These are phyloP conservation scores for Brachystomella parvula DNA, from an alignment of 1,140 invertebrate genomes.

Conservation along the genomic window DNA sequence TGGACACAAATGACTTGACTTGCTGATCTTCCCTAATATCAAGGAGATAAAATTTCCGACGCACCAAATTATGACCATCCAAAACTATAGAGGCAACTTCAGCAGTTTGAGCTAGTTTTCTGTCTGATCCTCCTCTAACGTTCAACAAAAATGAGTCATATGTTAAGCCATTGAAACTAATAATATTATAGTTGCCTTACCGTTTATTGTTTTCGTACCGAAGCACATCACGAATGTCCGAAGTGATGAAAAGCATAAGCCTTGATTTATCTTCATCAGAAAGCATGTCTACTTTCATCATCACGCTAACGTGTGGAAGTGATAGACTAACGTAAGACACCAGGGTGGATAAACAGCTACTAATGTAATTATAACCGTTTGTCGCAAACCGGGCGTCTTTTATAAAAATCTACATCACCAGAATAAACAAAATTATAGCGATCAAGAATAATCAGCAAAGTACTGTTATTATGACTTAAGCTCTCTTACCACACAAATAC, in stretches of 20 bases:
- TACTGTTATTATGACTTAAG: too few relatives aligned
- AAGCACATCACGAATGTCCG: slow-evolving; percentile 29
- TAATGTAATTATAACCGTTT: slow-evolving; percentile 27
- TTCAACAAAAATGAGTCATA: slow-evolving; percentile 3
- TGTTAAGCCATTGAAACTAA: not conserved
- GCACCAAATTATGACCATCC: slow-evolving; percentile 28
- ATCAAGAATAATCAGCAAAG: too few relatives aligned
- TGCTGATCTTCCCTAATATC: slow-evolving; percentile 25
- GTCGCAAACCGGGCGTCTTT: slow-evolving; percentile 17
- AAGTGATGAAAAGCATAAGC: slow-evolving; percentile 29
- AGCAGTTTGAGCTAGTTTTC: slow-evolving; percentile 17
- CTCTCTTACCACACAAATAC: slow-evolving; percentile 17
- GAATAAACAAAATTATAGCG: too few relatives aligned
- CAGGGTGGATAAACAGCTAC: slow-evolving; percentile 24
- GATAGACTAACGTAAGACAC: slow-evolving; percentile 29
- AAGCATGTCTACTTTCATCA: slow-evolving; percentile 27
- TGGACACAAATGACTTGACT: slow-evolving; percentile 16
- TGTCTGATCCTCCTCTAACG: slow-evolving; percentile 9
- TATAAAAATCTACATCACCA: slow-evolving; percentile 11
- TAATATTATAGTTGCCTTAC: not conserved
- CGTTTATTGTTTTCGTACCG: slow-evolving; percentile 25
- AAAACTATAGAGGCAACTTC: slow-evolving; percentile 15
- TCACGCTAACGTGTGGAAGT: slow-evolving; percentile 24
- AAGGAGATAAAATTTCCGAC: slow-evolving; percentile 23
- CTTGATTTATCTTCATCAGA: slow-evolving; percentile 24